Evolutionary conservation across 1,140 invertebrate genomes (phyloP).

Genomic region (Lamellibrachia luymesi): DNA sequence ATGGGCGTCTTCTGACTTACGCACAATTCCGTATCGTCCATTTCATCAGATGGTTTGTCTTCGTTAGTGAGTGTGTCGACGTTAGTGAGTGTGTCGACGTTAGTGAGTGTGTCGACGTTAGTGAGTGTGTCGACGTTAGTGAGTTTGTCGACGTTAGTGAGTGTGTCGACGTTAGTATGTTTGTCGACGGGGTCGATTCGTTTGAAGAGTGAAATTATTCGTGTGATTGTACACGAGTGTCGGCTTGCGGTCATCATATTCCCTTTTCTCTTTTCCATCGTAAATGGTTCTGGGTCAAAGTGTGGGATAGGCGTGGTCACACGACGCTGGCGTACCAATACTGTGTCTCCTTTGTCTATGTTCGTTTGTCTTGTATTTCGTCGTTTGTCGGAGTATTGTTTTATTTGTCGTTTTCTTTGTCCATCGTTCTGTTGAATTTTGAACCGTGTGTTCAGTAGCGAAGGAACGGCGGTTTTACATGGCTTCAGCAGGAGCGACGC

Average conservation of each 20-base stretch:
- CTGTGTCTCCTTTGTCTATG: neutral
- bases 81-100: neutral
- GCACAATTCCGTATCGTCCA: neutral
- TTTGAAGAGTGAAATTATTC: neutral
- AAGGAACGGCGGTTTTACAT: neutral
- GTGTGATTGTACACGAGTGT: neutral
- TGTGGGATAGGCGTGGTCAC: neutral
- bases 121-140: no score
- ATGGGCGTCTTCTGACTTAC: neutral
- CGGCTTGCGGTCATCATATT: neutral
- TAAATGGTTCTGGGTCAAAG: neutral
- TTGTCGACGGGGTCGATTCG: no score
- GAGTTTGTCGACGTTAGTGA: no score
- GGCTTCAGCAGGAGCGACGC: no score
- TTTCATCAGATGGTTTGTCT: neutral
- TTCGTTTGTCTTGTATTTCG: neutral
- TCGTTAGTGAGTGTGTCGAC: constrained; percentile 11
- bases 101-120: neutral
- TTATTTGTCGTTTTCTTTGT: constrained; percentile 2
- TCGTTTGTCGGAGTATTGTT: neutral
- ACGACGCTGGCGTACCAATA: neutral
- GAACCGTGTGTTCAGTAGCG: neutral
- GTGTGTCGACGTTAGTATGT: no score
- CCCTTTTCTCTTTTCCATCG: neutral
- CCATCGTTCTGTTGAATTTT: neutral